Base-by-base conservation (phyloP, 2,888 invertebrate species). In the Electrophaes corylata region DNA sequence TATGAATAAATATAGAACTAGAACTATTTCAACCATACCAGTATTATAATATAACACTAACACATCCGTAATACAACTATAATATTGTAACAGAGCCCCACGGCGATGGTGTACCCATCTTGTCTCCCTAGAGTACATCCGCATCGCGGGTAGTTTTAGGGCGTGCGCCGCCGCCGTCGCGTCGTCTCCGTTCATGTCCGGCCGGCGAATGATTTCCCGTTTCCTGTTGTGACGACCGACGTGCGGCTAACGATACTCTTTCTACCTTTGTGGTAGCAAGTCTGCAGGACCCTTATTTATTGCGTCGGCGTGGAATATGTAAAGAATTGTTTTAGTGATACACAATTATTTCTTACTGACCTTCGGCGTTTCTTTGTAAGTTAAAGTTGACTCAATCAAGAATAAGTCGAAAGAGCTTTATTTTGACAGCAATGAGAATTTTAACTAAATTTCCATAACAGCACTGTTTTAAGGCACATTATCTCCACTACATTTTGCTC, bases 201-300 rank as follows among this genome's bases (percentile, higher is more conserved):
- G 83, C 70, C 75, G 74, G 65, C 70, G 84, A 85, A 89, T 86
- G 88, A 88, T 89, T 86, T 82, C 82, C 81, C 79, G 62, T 76
- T 85, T 89, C 89, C 89, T 79, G 82, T 75, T 73, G 67, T 67
- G 70, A 64, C 67, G 69, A 63, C 69, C 72, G 77, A 73, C 74
- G 74, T 64, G 67, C 57, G 72, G 70, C 74, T 76, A 81, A 81
- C 82, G 82, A 81, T 77, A 81, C 76, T 75, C 79, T 78, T 79
- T 78, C 75, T 72, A 75, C 74, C 75, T 77, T 71, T 72, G 73
- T 66, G 73, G 67, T 53, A 57, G 70, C 62, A 53, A 61, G 65
- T 67, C 64, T 67, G 64, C 54, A 50, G 43, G 60, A 57, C 75
- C 79, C 79, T 83, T 83, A 83, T 83, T 83, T 83, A 83, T 81